These are phyloP conservation scores for Trichogramma pretiosum DNA, from an alignment of 1,140 invertebrate genomes.

Conservation along the genomic window DNA sequence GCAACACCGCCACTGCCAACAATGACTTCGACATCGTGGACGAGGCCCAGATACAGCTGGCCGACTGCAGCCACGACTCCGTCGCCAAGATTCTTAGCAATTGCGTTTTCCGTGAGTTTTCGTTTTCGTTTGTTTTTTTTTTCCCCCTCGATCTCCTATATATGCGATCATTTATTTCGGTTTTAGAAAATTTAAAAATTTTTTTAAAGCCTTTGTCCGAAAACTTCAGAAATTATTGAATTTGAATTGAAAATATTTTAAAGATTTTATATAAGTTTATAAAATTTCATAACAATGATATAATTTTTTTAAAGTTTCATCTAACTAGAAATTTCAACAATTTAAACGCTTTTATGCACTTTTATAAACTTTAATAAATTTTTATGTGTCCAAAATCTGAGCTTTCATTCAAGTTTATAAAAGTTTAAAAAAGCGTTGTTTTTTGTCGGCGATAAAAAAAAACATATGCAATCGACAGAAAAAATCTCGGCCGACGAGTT, in stretches of 20 bases:
- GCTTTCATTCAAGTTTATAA: too few species aligned
- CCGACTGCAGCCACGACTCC: not conserved
- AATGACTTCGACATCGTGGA: too few species aligned
- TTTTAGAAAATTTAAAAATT: not conserved
- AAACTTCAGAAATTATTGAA: not conserved
- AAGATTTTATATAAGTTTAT: not conserved
- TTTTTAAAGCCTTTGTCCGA: not conserved
- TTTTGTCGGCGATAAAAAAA: too few species aligned
- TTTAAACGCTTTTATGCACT: too few species aligned
- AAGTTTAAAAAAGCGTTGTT: too few species aligned
- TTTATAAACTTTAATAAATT: too few species aligned
- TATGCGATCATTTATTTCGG: not conserved
- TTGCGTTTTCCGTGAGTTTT: constrained; percentile 15
- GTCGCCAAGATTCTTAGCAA: constrained; percentile 13
- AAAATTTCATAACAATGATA: too few species aligned
- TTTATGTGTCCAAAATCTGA: too few species aligned
- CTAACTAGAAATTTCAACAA: too few species aligned
- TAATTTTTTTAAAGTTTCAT: too few species aligned
- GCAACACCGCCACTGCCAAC: too few species aligned
- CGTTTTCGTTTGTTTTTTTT: not conserved
- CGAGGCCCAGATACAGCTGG: too few species aligned
- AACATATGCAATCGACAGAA: constrained; percentile 4
- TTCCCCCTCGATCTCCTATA: not conserved
- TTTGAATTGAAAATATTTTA: constrained; percentile 3
- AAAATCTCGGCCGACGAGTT: constrained; percentile 19